Evolutionary conservation across 2,113 vertebrate genomes (phyloP), one percentile per base, ranked within the genome.

Genomic region (Strix uralensis): DNA sequence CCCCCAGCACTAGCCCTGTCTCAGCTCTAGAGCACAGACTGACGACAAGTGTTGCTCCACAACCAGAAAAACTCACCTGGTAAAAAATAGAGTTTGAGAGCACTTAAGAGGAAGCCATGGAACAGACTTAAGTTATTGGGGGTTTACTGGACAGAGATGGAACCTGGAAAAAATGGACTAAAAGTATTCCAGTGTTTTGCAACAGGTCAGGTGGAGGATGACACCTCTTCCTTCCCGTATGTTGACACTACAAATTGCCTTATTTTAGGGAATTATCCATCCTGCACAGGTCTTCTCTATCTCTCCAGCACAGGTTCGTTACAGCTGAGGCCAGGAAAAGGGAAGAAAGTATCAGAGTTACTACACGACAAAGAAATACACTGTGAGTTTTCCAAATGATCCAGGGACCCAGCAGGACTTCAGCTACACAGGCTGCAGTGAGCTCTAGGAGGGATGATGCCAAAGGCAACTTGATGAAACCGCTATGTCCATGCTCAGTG

Each of bases 371-470:
- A 58, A 51, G 27, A 81, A 84, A 87, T 8, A 32, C 11, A 40
- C 2, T 0, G 1, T 13, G 7, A 59, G 30, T 44, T 57, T 80
- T 59, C 46, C 2, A 7, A 70, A 52, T 3, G 15, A 23, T 9
- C 14, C 29, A 78, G 55, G 29, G 19, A 54, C 38, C 23, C 63
- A 62, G 15, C 34, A 49, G 47, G 27, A 82, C 44, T 67, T 19
- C 42, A 65, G 63, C 23, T 27, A 61, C 7, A 5, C 2, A 32
- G 15, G 32, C 40, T 29, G 18, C 3, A 20, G 36, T 2, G 2
- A 66, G 29, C 30, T 9, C 27, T 20, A 34, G 54, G 61, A 36
- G 14, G 34, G 32, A 47, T 3, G 21, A 66, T 1, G 1, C 9
- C 36, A 21, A 75, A 55, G 27, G 66, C 26, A 70, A 18, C 47